Conservation (phyloP, 2,113 vertebrate species). For the Euleptes europaea region DNA sequence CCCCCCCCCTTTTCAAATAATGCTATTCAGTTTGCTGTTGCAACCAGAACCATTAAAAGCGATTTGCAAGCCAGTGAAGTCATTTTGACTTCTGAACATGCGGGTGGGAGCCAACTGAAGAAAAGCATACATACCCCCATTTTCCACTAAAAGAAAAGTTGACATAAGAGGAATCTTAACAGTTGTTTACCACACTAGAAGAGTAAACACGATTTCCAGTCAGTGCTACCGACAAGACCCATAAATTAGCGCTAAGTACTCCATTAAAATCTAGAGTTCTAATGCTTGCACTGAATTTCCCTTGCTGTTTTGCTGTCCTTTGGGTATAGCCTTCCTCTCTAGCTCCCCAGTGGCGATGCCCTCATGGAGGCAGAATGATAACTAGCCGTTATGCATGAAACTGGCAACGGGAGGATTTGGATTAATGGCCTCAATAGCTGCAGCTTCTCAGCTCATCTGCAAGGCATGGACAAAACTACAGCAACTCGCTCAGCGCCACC, state of each 20-base stretch:
- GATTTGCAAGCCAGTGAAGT: neutral
- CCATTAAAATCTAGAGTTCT: conserved; percentile 68
- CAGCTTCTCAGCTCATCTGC: neutral
- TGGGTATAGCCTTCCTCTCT: conserved; percentile 53
- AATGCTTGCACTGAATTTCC: conserved; percentile 65
- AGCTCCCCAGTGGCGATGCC: conserved; percentile 55
- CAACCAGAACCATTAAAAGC: too few relatives aligned
- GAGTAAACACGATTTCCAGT: conserved; percentile 61
- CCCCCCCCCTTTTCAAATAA: neutral
- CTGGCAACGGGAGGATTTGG: neutral
- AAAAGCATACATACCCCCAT: conserved; percentile 17
- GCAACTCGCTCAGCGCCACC: neutral
- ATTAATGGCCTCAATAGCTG: neutral
- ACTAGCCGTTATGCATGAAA: conserved; percentile 14
- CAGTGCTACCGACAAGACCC: conserved; percentile 43
- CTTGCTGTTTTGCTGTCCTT: conserved; percentile 59
- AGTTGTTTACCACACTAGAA: conserved; percentile 49
- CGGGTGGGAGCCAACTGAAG: neutral
- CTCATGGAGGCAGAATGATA: conserved; percentile 60
- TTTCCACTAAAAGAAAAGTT: conserved; percentile 39
- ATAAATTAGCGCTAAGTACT: conserved; percentile 69
- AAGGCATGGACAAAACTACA: neutral
- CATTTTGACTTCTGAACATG: neutral
- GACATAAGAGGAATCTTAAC: conserved; percentile 18
- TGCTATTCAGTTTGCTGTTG: neutral